phyloP scores from a whole-genome alignment of 2,113 vertebrate species.

The Hippotragus niger region DNA sequence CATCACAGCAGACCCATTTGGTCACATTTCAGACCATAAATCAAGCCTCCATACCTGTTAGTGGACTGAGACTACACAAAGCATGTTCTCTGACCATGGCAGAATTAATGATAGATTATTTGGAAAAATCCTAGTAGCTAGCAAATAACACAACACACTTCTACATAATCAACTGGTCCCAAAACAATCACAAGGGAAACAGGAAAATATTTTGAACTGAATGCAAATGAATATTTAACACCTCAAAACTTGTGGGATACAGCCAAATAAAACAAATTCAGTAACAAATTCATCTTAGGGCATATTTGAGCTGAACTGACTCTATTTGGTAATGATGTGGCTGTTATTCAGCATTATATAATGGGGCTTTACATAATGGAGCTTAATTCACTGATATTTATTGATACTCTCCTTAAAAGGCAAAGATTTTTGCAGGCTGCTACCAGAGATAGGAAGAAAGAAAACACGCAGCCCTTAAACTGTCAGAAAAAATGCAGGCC shows the following conservation, averaged over 20 bases:
- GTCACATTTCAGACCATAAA: background rate
- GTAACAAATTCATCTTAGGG: background rate
- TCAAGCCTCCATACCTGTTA: background rate
- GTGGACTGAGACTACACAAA: background rate
- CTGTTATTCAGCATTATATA: background rate
- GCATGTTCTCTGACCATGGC: background rate
- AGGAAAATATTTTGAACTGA: background rate
- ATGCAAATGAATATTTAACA: background rate
- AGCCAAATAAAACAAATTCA: background rate
- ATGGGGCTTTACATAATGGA: background rate
- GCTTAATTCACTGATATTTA: background rate
- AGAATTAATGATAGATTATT: background rate
- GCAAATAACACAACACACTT: constrained; percentile 21
- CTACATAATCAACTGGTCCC: background rate
- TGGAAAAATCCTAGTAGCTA: background rate
- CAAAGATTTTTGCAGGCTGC: background rate
- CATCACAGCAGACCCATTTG: background rate
- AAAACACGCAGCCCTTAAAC: background rate
- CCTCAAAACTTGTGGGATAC: background rate
- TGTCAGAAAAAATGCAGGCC: background rate
- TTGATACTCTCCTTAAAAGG: background rate
- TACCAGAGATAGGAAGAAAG: background rate
- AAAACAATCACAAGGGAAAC: background rate
- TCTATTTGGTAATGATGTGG: background rate
- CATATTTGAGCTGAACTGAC: background rate